A percentile compares a stretch with the other conserved stretches of the same genome.
Conservation (phyloP, 2,113 vertebrate genomes). For the Arenaria interpres region DNA sequence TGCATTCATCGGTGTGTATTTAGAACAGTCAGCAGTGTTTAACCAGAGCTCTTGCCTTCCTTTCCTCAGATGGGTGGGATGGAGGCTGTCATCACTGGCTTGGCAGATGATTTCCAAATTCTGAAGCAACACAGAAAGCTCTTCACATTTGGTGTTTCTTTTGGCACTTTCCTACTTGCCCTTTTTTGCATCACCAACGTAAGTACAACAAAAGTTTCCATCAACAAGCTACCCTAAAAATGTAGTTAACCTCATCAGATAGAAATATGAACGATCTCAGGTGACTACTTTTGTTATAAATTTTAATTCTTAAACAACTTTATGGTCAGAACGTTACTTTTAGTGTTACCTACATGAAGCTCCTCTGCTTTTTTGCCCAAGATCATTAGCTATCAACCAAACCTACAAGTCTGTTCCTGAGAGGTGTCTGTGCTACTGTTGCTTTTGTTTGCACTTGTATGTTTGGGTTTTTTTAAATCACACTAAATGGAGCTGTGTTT, state of each 20-base stretch:
- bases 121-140: constrained; percentile 92
- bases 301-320: background rate
- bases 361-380: background rate
- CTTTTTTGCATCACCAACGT: constrained; percentile 94
- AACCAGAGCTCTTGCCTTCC: background rate
- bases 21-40: accelerated
- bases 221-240: background rate
- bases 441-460: background rate
- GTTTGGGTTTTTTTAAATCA: background rate
- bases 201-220: constrained; percentile 60
- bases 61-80: constrained; percentile 94
- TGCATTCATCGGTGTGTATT: background rate
- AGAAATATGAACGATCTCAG: background rate
- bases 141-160: constrained; percentile 88
- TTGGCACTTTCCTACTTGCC: constrained; percentile 90
- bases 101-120: constrained; percentile 93
- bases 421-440: background rate
- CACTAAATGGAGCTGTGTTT: background rate
- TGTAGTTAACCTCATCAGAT: background rate
- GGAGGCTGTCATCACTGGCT: constrained; percentile 96
- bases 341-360: background rate
- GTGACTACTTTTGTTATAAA: background rate
- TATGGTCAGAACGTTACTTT: background rate
- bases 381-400: background rate
- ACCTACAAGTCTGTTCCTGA: background rate